Base-by-base conservation (phyloP, 1,140 invertebrate species). In the Aphis craccivora region DNA sequence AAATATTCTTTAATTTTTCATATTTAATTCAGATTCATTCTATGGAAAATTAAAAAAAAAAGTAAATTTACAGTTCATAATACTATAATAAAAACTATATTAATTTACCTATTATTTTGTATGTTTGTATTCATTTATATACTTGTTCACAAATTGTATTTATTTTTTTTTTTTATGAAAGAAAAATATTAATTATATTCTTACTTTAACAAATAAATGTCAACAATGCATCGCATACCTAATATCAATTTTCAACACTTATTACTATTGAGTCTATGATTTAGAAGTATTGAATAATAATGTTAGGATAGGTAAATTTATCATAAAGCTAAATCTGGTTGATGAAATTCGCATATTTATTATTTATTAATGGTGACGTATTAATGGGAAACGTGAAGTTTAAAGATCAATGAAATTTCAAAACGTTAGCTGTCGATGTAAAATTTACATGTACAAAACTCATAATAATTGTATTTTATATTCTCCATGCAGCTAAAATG, bases 1-100 rank as follows among this genome's bases (percentile, higher is more conserved):
- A n/a, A n/a, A n/a, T 76, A 76, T 76, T 76, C 60, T n/a, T 76
- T 76, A n/a, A 76, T 76, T 76, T 18, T 76, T 76, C 30, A 76
- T 76, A 76, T 76, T 18, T n/a, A 18, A 76, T n/a, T n/a, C 30
- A 0, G n/a, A n/a, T 76, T n/a, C 0, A 18, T 76, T 67, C 4
- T n/a, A 76, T 76, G n/a, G 3, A n/a, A 76, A n/a, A 76, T n/a
- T 14, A 76, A 76, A 30, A 67, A 76, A 76, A 30, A 30, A n/a
- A 67, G 30, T 76, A 76, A 76, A n/a, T 76, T 18, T 9, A n/a
- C 9, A 25, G 37, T 40, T 40, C 37, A 40, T 40, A 40, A 40
- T 40, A 40, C 37, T 40, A 1, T 1, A n/a, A 14, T n/a, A n/a
- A 67, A n/a, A 67, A 30, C 60, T n/a, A 4, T n/a, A 67, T n/a